Conservation (phyloP, 2,797 vertebrate genomes). For the Botia almorhae region DNA sequence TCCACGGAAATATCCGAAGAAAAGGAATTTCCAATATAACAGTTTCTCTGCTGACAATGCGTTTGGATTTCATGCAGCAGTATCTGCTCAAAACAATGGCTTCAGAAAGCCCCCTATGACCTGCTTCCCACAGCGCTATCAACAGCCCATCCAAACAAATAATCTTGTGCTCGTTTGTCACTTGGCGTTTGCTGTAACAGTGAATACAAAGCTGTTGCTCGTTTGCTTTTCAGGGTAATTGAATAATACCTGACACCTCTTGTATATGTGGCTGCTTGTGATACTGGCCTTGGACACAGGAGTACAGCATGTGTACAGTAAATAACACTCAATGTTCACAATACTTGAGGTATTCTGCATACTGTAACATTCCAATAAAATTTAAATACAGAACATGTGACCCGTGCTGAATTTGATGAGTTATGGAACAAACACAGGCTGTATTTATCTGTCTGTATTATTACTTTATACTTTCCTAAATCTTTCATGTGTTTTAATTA, state of each 20-base stretch:
- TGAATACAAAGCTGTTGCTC: conserved; percentile 8
- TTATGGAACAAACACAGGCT: too few relatives aligned
- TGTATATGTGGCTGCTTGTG: conserved; percentile 3
- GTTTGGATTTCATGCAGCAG: neutral
- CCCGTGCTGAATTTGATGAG: too few relatives aligned
- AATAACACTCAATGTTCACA: neutral
- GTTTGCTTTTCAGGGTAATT: conserved; percentile 16
- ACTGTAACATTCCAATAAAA: conserved; percentile 16
- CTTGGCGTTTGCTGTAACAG: conserved; percentile 7
- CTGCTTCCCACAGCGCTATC: neutral
- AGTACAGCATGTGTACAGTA: conserved; percentile 21
- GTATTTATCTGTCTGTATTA: too few relatives aligned
- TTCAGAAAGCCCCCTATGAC: neutral
- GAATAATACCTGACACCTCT: conserved; percentile 6
- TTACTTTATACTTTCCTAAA: too few relatives aligned
- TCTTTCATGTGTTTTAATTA: too few relatives aligned
- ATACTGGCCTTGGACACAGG: conserved; percentile 33
- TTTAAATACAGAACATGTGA: conserved; percentile 1
- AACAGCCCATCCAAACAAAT: neutral
- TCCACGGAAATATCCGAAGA: conserved; percentile 13
- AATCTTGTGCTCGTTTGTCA: conserved; percentile 24
- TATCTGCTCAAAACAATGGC: neutral
- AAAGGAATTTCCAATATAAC: neutral
- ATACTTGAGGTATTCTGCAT: conserved; percentile 43
- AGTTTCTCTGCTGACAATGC: conserved; percentile 10